A percentile compares a stretch with the other conserved stretches of the same genome.
Conservation (phyloP, 1,140 invertebrate genomes). For the Rhyacophila brunnea region DNA sequence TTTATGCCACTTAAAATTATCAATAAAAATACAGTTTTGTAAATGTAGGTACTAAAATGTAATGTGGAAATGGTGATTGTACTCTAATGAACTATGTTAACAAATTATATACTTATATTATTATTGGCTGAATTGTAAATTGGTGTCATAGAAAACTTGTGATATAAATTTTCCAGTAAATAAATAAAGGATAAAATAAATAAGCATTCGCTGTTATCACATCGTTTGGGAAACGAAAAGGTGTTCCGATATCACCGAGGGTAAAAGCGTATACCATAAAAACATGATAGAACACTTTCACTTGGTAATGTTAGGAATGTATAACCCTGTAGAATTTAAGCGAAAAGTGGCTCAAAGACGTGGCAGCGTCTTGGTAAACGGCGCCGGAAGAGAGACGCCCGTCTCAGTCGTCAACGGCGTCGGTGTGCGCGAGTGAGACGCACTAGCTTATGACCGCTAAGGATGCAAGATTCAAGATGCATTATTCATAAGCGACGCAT, state of each 20-base stretch:
- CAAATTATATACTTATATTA: too few species aligned
- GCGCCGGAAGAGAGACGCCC: neutral
- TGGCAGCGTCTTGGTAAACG: neutral
- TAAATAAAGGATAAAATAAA: too few species aligned
- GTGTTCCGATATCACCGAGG: neutral
- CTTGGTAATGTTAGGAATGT: neutral
- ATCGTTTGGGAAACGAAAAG: neutral
- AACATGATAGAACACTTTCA: neutral
- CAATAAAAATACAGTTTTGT: too few species aligned
- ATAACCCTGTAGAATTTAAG: neutral
- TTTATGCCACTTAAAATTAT: too few species aligned
- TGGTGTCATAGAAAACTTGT: too few species aligned
- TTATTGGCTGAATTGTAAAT: too few species aligned
- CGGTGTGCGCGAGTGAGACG: neutral
- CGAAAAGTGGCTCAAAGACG: neutral
- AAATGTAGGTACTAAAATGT: too few species aligned
- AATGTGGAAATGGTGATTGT: too few species aligned
- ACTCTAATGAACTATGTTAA: too few species aligned
- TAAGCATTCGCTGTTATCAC: neutral
- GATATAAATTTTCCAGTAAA: too few species aligned
- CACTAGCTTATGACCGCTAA: neutral
- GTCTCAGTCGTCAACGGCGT: neutral
- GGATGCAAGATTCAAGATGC: slow-evolving; percentile 6
- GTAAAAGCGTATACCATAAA: neutral
- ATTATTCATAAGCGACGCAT: slow-evolving; percentile 17